A percentile compares a stretch with the other conserved stretches of the same genome.
phyloP scores from a whole-genome alignment of 1,140 invertebrate species.

The Geopemphigus sp. region DNA sequence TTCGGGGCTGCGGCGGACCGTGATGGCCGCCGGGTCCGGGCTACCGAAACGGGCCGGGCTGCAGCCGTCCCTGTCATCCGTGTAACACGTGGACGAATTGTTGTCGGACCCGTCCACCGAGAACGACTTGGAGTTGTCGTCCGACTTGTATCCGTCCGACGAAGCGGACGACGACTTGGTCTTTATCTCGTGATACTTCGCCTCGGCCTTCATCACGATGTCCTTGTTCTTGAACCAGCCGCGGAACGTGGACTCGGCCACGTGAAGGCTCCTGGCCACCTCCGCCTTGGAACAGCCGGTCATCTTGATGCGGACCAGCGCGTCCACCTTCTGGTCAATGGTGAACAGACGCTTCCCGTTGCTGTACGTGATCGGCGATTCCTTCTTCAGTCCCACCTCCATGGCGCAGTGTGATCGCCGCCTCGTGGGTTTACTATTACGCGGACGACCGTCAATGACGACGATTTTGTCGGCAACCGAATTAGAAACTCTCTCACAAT shows the following conservation, averaged over 20 bases:
- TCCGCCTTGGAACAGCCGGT: conserved; percentile 36
- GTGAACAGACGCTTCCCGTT: conserved; percentile 45
- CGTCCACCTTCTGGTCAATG: conserved; percentile 43
- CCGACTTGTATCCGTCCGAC: conserved; percentile 28
- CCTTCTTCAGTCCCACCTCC: conserved; percentile 30
- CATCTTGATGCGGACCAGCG: conserved; percentile 46
- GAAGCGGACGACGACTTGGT: conserved; percentile 1
- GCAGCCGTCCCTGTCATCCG: conserved; percentile 2
- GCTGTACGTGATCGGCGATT: conserved; percentile 38
- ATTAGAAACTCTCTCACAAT: too few relatives aligned
- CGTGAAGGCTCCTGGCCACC: conserved; percentile 38
- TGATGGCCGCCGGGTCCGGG: neutral
- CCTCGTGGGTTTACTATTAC: too few relatives aligned
- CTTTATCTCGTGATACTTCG: conserved; percentile 35
- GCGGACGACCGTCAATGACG: too few relatives aligned
- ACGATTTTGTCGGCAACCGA: too few relatives aligned
- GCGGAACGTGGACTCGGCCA: conserved; percentile 44
- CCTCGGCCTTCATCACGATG: conserved; percentile 40
- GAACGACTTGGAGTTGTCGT: conserved; percentile 37
- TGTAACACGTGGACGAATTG: conserved; percentile 25
- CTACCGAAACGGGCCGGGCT: conserved; percentile 25
- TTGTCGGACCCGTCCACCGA: conserved; percentile 26
- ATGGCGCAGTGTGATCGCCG: neutral
- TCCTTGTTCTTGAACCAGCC: conserved; percentile 46
- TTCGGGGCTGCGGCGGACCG: neutral